Conservation (phyloP, 2,888 invertebrate species). For the Serripes groenlandicus region DNA sequence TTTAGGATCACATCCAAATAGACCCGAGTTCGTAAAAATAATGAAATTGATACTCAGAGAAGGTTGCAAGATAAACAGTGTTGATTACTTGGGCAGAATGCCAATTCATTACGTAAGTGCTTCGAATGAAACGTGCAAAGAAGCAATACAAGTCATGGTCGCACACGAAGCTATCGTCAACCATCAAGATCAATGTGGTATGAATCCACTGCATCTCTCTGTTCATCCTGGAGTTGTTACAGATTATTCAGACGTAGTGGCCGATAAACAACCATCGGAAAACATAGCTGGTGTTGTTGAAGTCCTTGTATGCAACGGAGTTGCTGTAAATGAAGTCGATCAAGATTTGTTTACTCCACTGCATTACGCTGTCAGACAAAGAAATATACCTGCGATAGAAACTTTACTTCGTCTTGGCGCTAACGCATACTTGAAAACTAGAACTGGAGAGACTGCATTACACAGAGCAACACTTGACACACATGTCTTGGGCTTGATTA, state of each 20-base stretch:
- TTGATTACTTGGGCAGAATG: too few species aligned
- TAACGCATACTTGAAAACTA: too few species aligned
- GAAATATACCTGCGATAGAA: neutral
- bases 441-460: too few species aligned
- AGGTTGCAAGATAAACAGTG: too few species aligned
- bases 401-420: neutral
- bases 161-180: neutral
- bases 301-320: neutral
- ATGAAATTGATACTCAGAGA: too few species aligned
- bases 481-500: too few species aligned
- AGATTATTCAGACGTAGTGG: neutral
- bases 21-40: too few species aligned
- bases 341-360: neutral
- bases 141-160: neutral
- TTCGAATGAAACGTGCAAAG: neutral
- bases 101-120: neutral
- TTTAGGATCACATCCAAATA: too few species aligned
- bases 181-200: neutral
- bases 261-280: neutral
- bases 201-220: neutral
- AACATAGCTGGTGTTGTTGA: neutral
- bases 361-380: constrained; percentile 4
- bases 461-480: too few species aligned
- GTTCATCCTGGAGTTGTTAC: neutral
- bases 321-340: neutral